Base-by-base conservation (phyloP, 1,140 invertebrate species). In the Centruroides sculpturatus region DNA sequence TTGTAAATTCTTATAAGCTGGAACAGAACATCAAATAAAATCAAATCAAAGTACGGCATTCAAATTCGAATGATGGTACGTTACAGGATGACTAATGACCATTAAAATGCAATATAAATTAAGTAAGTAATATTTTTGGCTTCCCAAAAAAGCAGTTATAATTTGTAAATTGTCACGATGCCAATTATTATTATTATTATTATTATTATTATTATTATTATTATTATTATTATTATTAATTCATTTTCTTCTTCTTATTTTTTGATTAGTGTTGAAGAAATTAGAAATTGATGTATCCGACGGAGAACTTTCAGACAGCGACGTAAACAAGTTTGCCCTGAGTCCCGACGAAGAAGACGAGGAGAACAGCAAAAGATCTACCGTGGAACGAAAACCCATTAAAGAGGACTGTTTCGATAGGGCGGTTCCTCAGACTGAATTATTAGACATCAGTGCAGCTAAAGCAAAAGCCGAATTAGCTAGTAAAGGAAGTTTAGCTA, bases 381-480 rank as follows among this genome's bases (percentile, higher is more conserved):
- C 51, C 54, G 50, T 65, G 48, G 59, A 64, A 13, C 35, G 58
- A n/a, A 59, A 54, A 48, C 75, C 74, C 3, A 78, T 83, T 2
- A 86, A 86, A 69, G 85, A 90, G 68, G 88, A 90, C 46, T 35
- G 59, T 72, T 76, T 91, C 64, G 88, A 92, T 74, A 80, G 84
- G 61, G 89, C 86, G 3, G 84, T 94, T 63, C 89, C 90, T 36
- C 81, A 81, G 8, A 85, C 89, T 67, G 83, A 85, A 70, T 78
- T 94, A 34, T 77, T 95, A 35, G 91, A 96, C 71, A 87, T 85
- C 63, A 87, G 89, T 9, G 87, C 84, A 10, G 87, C 82, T 66
- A 89, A 90, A 75, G 84, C 85, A 47, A 92, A 92, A 75, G 90
- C 88, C 13, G 90, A 92, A 72, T 76, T 96, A 63, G 90, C 83